Base-by-base conservation (phyloP, 1,140 invertebrate genomes). In the Drosophila navojoa region DNA sequence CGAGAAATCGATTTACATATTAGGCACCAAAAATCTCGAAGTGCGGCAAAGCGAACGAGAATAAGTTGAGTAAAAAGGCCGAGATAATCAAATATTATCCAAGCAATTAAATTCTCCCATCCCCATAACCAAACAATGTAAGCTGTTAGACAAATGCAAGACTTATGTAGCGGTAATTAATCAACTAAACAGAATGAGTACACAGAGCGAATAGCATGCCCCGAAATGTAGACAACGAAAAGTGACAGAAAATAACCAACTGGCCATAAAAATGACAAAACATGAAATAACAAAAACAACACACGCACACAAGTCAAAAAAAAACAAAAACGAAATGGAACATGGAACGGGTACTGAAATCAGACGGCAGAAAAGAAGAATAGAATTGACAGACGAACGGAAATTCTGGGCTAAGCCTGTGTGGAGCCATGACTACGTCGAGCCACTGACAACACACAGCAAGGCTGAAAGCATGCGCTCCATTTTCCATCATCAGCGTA, bases 231-330 rank as follows among this genome's bases (percentile, higher is more conserved):
- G 59, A 54, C 71, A 57, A 50, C 54, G 27, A 44, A 74, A 74
- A 70, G 57, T 73, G 58, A 74, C 66, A 75, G 47, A 70, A 64
- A 58, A 55, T 70, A 75, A 25, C 54, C 76, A 74, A 70, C 60
- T 71, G 66, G 35, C 71, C 75, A 75, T 74, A 77, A 69, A 73
- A 74, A 60, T 64, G 71, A 77, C 64, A 77, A 77, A 74, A 74
- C 66, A 69, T 27, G 29, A 38, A 32, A 59, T 35, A 68, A 47
- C 44, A 54, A 38, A 32, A 52, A 70, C 16, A 62, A 62, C 13
- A 61, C 22, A 44, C 54, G 40, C 13, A 58, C 32, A 50, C 66
- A 61, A 76, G 55, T 69, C 73, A 58, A 70, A 59, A 63, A 74
- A 69, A 70, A 74, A 74, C 66, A 64, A 66, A 66, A 60, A 50